Conservation (phyloP, 2,797 vertebrate species). For the Intellagama lesueurii region DNA sequence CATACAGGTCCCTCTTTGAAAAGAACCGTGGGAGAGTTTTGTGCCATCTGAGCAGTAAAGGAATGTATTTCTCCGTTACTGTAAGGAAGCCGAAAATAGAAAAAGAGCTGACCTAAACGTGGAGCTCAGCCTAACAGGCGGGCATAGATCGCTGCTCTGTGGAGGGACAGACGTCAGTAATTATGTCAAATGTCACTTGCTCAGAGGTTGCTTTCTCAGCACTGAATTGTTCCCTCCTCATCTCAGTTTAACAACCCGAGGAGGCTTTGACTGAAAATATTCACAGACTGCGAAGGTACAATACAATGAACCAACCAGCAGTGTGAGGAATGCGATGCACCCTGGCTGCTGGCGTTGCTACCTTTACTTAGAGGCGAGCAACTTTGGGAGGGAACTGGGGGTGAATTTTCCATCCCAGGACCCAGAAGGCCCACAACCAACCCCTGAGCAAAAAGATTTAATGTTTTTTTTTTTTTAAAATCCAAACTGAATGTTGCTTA, state of each 20-base stretch:
- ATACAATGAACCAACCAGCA: too few species aligned
- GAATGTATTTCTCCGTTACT: constrained; percentile 51
- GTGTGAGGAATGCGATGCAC: too few species aligned
- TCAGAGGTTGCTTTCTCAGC: neutral
- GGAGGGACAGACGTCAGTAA: constrained; percentile 17
- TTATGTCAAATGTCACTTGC: neutral
- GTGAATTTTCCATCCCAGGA: too few species aligned
- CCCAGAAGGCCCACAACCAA: too few species aligned
- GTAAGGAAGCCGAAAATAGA: constrained; percentile 50
- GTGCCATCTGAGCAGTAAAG: constrained; percentile 46
- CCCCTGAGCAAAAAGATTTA: too few species aligned
- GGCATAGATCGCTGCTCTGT: constrained; percentile 18
- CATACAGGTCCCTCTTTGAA: constrained; percentile 63
- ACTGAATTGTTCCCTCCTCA: neutral
- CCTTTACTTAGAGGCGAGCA: too few species aligned
- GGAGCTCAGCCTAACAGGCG: constrained; percentile 13
- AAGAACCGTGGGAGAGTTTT: constrained; percentile 69
- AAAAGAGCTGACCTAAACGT: constrained; percentile 44
- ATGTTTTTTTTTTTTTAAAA: too few species aligned
- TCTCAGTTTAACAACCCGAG: neutral
- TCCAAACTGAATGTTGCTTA: too few species aligned
- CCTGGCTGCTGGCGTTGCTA: too few species aligned
- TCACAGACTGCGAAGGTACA: too few species aligned
- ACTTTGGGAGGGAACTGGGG: too few species aligned
- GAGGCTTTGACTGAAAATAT: neutral